Percentiles rank a stretch among this genome's conserved stretches.
Evolutionary conservation across 2,797 vertebrate genomes (phyloP).

Genomic region (Helarctos malayanus): DNA sequence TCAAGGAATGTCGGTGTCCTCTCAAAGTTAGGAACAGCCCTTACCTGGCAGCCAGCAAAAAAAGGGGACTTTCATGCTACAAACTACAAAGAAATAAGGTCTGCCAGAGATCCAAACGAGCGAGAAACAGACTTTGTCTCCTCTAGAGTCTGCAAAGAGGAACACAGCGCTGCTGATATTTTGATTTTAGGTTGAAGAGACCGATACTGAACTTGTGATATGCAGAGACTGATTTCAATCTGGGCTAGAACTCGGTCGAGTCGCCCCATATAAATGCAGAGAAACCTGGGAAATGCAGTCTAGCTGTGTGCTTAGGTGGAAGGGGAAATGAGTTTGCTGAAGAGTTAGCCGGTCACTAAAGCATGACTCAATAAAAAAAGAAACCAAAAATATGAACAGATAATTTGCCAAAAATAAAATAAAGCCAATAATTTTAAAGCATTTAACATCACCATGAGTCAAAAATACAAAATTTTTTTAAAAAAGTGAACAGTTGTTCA

Average conservation of each 20-base stretch:
- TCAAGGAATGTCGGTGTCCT: not conserved
- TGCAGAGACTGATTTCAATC: not conserved
- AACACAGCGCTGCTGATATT: not conserved
- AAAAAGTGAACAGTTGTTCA: not conserved
- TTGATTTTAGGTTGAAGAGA: not conserved
- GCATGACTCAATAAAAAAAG: not conserved
- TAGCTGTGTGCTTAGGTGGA: not conserved
- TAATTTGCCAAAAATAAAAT: conserved; percentile 23
- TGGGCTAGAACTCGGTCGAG: not conserved
- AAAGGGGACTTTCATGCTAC: not conserved
- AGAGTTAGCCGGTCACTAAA: not conserved
- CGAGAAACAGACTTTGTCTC: not conserved
- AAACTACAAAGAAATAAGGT: not conserved
- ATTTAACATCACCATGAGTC: conserved; percentile 36
- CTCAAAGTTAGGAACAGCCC: not conserved
- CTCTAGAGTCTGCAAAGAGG: not conserved
- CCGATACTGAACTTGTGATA: not conserved
- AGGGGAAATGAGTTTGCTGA: not conserved
- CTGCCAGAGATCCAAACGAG: not conserved
- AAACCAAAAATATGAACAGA: not conserved
- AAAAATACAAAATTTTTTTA: not conserved
- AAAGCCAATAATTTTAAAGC: conserved; percentile 52
- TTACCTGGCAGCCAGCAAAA: not conserved
- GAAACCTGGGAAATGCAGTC: not conserved
- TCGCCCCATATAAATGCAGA: not conserved